phyloP scores from a whole-genome alignment of 2,888 invertebrate genomes.

The Urechis unicinctus region DNA sequence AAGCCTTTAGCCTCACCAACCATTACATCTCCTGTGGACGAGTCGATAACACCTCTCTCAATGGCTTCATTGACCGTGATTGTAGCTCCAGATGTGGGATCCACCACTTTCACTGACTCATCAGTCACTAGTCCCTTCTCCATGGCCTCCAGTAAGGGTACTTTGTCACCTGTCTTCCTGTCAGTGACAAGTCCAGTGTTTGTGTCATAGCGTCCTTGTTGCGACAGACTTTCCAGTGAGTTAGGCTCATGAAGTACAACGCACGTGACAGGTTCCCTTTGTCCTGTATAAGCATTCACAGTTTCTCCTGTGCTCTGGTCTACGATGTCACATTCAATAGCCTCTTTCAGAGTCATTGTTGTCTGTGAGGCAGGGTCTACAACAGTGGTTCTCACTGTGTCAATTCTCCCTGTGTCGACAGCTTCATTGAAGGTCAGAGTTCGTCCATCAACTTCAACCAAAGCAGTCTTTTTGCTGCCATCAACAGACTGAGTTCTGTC shows the following conservation, averaged over 20 bases:
- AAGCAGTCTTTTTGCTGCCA: constrained; percentile 69
- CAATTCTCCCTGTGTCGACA: constrained; percentile 20
- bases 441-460: constrained; percentile 74
- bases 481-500: constrained; percentile 58
- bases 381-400: constrained; percentile 24
- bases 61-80: constrained; percentile 40
- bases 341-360: constrained; percentile 78
- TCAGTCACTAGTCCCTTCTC: constrained; percentile 65
- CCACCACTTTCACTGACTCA: constrained; percentile 54
- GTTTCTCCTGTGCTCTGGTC: constrained; percentile 78
- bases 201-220: constrained; percentile 63
- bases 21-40: constrained; percentile 49
- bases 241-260: too few species aligned
- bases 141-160: constrained; percentile 78
- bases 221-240: constrained; percentile 62
- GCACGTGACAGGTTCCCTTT: constrained; percentile 4
- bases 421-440: constrained; percentile 81
- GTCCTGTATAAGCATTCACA: constrained; percentile 57
- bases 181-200: constrained; percentile 59
- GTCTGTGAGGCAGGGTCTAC: constrained; percentile 62
- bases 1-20: constrained; percentile 62
- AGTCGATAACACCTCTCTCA: constrained; percentile 47
- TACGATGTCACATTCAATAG: constrained; percentile 80
- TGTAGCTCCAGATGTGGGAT: constrained; percentile 62
- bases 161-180: constrained; percentile 76